phyloP scores from a whole-genome alignment of 2,888 invertebrate genomes.

The Zonitis immaculata region DNA sequence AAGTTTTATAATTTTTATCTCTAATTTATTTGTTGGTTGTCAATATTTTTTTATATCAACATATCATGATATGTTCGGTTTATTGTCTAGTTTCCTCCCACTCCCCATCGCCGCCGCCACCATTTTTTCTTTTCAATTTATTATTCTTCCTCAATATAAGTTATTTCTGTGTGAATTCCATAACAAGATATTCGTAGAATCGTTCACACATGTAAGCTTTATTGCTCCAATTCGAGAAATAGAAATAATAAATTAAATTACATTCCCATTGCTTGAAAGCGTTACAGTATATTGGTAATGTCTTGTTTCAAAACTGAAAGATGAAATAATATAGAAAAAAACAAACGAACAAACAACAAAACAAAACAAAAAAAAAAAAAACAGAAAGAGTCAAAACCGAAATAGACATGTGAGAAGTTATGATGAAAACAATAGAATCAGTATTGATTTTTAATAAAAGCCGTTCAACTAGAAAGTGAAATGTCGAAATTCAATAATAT shows the following conservation, averaged over 20 bases:
- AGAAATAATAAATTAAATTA: background rate
- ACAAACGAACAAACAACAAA: too few species aligned
- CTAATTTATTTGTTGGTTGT: too few species aligned
- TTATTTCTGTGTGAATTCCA: background rate
- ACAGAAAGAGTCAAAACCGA: background rate
- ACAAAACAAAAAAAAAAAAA: too few species aligned
- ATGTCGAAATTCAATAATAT: conserved; percentile 7
- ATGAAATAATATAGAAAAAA: background rate
- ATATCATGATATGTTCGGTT: too few species aligned
- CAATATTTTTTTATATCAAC: too few species aligned
- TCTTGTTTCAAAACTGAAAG: background rate
- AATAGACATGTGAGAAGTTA: conserved; percentile 1
- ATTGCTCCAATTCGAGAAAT: background rate
- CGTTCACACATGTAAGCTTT: background rate
- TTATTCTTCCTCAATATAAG: background rate
- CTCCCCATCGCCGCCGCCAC: too few species aligned
- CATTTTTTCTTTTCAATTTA: background rate
- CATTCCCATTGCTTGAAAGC: background rate
- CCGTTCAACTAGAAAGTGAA: background rate
- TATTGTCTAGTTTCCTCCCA: too few species aligned
- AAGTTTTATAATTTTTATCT: too few species aligned
- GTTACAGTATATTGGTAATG: background rate
- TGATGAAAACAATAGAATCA: conserved; percentile 4
- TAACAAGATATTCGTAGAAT: background rate
- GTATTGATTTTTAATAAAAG: conserved; percentile 7